These are phyloP conservation scores for Apodemus sylvaticus DNA, from an alignment of 2,113 vertebrate genomes.

Conservation along the genomic window DNA sequence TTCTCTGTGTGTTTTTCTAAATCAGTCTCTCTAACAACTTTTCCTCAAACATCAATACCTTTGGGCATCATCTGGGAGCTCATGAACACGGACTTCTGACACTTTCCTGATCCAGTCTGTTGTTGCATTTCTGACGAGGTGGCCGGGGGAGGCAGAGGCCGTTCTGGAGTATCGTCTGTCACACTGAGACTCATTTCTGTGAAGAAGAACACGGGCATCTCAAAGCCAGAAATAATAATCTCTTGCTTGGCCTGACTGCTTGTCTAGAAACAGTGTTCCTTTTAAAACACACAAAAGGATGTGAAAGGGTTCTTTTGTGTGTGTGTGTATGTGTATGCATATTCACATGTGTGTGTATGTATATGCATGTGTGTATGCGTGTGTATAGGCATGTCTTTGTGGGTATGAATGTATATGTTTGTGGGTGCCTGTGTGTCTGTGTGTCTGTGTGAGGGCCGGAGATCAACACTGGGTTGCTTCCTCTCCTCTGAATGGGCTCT, in stretches of 20 bases:
- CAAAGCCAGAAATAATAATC: background rate
- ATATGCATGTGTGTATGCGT: background rate
- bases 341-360: background rate
- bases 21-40: background rate
- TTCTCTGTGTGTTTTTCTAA: background rate
- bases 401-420: background rate
- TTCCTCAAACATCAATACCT: background rate
- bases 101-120: background rate
- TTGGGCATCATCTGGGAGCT: background rate
- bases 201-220: background rate
- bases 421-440: background rate
- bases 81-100: background rate
- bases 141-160: accelerated
- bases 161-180: accelerated
- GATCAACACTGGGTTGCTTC: too few relatives aligned
- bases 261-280: background rate
- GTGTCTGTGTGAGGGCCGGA: background rate
- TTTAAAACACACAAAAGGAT: background rate
- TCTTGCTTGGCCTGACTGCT: background rate
- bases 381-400: background rate
- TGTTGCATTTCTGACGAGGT: background rate
- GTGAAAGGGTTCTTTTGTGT: background rate
- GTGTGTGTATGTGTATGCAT: background rate
- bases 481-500: background rate
- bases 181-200: background rate